Conservation (phyloP, 1,140 invertebrate genomes). For the Rhizoglyphus robini region DNA sequence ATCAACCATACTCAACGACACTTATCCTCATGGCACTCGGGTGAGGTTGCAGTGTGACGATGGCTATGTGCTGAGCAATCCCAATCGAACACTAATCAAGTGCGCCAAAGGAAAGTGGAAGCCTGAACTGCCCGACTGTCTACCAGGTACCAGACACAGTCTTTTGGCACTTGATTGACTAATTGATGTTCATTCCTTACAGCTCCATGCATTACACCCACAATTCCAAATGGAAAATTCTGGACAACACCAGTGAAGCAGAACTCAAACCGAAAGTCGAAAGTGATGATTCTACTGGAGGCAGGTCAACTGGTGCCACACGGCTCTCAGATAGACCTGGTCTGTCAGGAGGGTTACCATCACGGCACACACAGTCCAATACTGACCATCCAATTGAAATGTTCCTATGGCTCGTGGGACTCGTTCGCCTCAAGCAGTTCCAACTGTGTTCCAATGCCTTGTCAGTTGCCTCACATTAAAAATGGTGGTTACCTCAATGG, state of each 20-base stretch:
- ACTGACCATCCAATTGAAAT: not conserved
- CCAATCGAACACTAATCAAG: slow-evolving; percentile 53
- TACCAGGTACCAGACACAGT: slow-evolving; percentile 49
- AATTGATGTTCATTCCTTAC: not conserved
- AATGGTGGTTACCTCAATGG: not conserved
- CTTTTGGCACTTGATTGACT: not conserved
- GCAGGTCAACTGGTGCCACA: slow-evolving; percentile 2
- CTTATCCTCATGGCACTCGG: slow-evolving; percentile 44
- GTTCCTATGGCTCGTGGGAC: slow-evolving; percentile 3
- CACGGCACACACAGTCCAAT: not conserved
- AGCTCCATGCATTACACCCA: slow-evolving; percentile 16
- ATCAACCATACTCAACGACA: slow-evolving; percentile 20
- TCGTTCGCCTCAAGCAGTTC: slow-evolving; percentile 2
- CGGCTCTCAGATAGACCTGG: not conserved
- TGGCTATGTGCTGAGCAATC: slow-evolving; percentile 56
- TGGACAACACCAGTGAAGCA: not conserved
- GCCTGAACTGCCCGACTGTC: slow-evolving; percentile 57
- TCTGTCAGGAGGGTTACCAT: not conserved
- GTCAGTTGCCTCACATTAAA: not conserved
- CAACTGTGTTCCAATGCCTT: not conserved
- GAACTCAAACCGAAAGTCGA: not conserved
- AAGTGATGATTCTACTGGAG: not conserved
- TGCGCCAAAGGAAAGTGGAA: slow-evolving; percentile 65
- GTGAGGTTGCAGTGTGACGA: slow-evolving; percentile 54
- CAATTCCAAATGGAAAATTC: slow-evolving; percentile 1